Conservation (phyloP, 2,113 vertebrate genomes). For the Axis porcinus region DNA sequence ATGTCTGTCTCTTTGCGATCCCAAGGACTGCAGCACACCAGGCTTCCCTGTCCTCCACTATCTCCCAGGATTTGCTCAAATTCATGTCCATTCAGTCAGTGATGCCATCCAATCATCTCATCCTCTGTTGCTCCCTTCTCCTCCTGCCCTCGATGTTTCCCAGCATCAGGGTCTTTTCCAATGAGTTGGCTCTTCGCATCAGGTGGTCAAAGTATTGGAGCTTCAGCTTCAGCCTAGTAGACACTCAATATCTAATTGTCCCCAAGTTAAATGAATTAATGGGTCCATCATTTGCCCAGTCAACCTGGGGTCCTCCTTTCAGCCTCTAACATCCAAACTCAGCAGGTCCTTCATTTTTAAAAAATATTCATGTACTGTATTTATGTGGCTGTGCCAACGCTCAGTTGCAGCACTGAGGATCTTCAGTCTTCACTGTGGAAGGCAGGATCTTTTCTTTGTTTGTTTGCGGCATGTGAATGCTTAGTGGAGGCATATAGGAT, state of each 20-base stretch:
- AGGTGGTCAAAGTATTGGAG: not conserved
- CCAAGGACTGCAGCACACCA: not conserved
- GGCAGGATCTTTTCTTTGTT: not conserved
- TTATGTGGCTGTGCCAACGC: not conserved
- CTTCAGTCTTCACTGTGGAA: accelerated
- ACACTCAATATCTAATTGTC: not conserved
- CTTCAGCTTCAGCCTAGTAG: not conserved
- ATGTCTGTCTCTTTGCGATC: not conserved
- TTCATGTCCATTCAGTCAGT: not conserved
- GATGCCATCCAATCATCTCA: not conserved
- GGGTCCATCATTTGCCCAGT: not conserved
- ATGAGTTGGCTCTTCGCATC: not conserved
- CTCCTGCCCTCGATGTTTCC: not conserved
- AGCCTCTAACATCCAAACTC: not conserved
- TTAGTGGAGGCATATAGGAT: not conserved
- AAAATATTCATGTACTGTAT: not conserved
- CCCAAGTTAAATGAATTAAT: not conserved
- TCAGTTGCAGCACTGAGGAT: not conserved
- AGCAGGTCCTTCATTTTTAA: not conserved
- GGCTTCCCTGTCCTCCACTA: not conserved
- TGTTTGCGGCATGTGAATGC: not conserved
- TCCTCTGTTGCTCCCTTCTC: not conserved
- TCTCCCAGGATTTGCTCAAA: not conserved
- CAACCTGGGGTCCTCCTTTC: not conserved
- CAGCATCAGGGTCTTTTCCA: not conserved